phyloP scores from a whole-genome alignment of 2,888 invertebrate species.

The Erpobdella octoculata region DNA sequence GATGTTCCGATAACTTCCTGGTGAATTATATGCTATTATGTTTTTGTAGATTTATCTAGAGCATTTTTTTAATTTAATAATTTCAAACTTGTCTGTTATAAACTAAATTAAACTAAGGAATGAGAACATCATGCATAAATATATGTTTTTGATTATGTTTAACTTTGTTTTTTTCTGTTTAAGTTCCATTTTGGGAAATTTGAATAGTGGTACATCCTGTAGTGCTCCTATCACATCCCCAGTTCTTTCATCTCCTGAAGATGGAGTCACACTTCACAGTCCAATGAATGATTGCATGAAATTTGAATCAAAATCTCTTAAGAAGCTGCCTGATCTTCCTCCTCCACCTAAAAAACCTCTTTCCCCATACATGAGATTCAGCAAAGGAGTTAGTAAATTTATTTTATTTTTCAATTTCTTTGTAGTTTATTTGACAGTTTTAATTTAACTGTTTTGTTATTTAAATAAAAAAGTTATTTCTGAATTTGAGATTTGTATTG shows the following conservation, averaged over 20 bases:
- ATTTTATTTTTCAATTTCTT: no score
- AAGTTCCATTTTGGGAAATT: not conserved
- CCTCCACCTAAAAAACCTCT: constrained; percentile 39
- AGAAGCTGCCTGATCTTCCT: constrained; percentile 24
- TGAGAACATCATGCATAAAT: not conserved
- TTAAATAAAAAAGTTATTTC: no score
- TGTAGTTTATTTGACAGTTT: no score
- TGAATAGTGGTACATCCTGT: not conserved
- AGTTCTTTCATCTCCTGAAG: constrained; percentile 19
- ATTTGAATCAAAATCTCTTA: not conserved
- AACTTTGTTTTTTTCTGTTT: not conserved
- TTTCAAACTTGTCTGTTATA: not conserved
- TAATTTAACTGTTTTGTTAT: no score
- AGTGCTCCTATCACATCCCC: not conserved
- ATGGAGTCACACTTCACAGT: not conserved
- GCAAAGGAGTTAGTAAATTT: constrained; percentile 40
- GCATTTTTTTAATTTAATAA: not conserved
- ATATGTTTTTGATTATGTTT: not conserved
- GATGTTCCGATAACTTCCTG: not conserved
- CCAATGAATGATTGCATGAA: not conserved
- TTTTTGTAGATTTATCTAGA: not conserved
- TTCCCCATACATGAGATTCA: constrained; percentile 40
- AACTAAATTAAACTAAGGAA: not conserved
- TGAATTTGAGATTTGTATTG: no score
- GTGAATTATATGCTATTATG: not conserved